These are phyloP conservation scores for Pyralis farinalis DNA, from an alignment of 2,888 invertebrate species.

Conservation along the genomic window DNA sequence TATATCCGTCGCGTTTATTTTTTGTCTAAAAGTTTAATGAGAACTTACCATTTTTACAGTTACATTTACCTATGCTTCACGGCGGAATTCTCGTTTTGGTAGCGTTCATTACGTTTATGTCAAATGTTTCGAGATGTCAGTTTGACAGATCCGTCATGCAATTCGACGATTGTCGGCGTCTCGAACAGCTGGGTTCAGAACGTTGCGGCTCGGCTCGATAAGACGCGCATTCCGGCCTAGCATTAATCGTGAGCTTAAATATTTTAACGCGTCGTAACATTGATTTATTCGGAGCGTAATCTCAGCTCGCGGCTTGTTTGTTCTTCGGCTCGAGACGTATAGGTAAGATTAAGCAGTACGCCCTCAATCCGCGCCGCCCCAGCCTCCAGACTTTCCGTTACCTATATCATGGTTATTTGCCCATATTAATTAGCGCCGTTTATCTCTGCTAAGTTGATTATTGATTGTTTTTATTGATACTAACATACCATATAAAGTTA, in stretches of 20 bases:
- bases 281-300: constrained; percentile 78
- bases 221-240: constrained; percentile 56
- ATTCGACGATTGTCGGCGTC: constrained; percentile 35
- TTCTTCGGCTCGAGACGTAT: constrained; percentile 74
- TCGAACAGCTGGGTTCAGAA: constrained; percentile 44
- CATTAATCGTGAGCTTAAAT: constrained; percentile 79
- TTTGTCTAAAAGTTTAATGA: too few relatives aligned
- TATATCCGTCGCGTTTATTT: too few relatives aligned
- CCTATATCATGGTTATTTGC: constrained; percentile 42
- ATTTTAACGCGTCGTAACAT: constrained; percentile 80
- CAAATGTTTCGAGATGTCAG: constrained; percentile 6
- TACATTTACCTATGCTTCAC: too few relatives aligned
- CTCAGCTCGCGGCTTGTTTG: constrained; percentile 77
- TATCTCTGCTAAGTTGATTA: constrained; percentile 24
- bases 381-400: constrained; percentile 37
- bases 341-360: constrained; percentile 65
- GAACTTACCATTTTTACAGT: too few relatives aligned
- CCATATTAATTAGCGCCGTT: constrained; percentile 45
- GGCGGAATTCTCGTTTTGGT: background rate
- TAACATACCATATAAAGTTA: constrained; percentile 6
- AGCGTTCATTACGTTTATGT: background rate
- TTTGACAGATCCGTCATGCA: constrained; percentile 36
- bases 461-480: constrained; percentile 15
- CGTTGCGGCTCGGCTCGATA: constrained; percentile 50
- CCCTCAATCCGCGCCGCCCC: constrained; percentile 47